Base-by-base conservation (phyloP, 2,888 invertebrate species). In the Lasioglossum zephyrum region DNA sequence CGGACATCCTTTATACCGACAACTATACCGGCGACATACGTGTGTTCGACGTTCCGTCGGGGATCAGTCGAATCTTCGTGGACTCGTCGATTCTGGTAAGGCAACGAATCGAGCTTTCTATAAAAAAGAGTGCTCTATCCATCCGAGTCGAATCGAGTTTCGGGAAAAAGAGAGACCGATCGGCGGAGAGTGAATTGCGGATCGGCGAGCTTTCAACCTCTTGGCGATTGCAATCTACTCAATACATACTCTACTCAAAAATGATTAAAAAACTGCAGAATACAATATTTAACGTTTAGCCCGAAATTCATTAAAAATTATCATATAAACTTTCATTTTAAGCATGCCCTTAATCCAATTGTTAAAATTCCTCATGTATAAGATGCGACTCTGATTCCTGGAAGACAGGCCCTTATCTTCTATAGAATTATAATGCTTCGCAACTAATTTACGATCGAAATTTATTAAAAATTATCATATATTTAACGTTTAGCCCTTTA, bases 331-430 rank as follows among this genome's bases (percentile, higher is more conserved):
- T 31, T 31, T 1, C 31, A 31, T 31, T 31, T 31, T 99, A 0
- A 99, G 96, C 96, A 98, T 98, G 95, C 98, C 98, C 96, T 99
- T 99, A 22, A 99, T 97, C 99, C 99, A 99, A 95, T 99, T 99
- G 95, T 99, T 99, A 94, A 99, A 99, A 95, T 99, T 99, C 90
- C 99, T 96, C 96, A 99, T 96, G 94, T 98, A 97, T 92, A 98
- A 97, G 91, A 99, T 99, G 44, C 98, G 97, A 44, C 99, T 99
- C 92, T 98, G 97, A 89, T 97, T 97, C 74, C 99, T 96, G 91
- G 97, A 97, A 74, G 96, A 96, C 63, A 98, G 95, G 0, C 98
- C 98, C 92, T 97, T 97, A 91, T 99, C 98, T 95, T 98, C 97
- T 16, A 99, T 95, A 78, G 97, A 96, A 95, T 99, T 99, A 95